Conservation (phyloP, 1,140 invertebrate genomes). For the Aphidius gifuensis region DNA sequence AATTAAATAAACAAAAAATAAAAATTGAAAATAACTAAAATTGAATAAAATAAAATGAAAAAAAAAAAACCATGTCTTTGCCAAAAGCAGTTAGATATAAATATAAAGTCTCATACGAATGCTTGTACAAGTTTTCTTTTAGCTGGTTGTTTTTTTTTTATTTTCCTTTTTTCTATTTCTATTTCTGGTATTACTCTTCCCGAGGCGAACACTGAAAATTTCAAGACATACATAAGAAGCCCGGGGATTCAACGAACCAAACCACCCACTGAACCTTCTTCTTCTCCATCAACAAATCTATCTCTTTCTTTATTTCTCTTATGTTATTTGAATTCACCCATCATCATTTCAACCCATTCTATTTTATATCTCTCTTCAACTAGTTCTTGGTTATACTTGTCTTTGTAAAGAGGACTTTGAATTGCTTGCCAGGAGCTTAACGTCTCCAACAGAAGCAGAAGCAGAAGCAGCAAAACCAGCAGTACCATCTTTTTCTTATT, state of each 20-base stretch:
- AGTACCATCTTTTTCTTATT: conserved; percentile 24
- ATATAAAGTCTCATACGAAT: conserved; percentile 10
- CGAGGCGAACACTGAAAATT: conserved; percentile 6
- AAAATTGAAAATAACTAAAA: neutral
- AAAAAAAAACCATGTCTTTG: conserved; percentile 2
- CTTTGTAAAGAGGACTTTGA: conserved; percentile 45
- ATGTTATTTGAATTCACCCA: conserved; percentile 12
- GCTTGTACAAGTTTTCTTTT: neutral
- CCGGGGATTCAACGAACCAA: conserved; percentile 13
- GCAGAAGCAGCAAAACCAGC: neutral
- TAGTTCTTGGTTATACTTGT: conserved; percentile 37
- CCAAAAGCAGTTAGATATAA: conserved; percentile 17
- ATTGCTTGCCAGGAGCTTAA: conserved; percentile 54
- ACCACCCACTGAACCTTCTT: conserved; percentile 20
- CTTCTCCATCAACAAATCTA: neutral
- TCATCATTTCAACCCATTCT: neutral
- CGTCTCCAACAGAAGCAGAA: conserved; percentile 38
- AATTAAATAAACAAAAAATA: neutral
- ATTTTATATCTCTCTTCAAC: conserved; percentile 14
- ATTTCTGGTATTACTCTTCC: neutral
- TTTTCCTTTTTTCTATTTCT: conserved; percentile 7
- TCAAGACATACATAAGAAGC: conserved; percentile 19
- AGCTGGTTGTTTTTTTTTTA: conserved; percentile 5
- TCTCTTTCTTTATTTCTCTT: conserved; percentile 4
- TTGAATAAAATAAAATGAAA: neutral